A percentile compares a stretch with the other conserved stretches of the same genome.
Evolutionary conservation across 2,113 vertebrate species (phyloP).

Genomic region (Axis porcinus): DNA sequence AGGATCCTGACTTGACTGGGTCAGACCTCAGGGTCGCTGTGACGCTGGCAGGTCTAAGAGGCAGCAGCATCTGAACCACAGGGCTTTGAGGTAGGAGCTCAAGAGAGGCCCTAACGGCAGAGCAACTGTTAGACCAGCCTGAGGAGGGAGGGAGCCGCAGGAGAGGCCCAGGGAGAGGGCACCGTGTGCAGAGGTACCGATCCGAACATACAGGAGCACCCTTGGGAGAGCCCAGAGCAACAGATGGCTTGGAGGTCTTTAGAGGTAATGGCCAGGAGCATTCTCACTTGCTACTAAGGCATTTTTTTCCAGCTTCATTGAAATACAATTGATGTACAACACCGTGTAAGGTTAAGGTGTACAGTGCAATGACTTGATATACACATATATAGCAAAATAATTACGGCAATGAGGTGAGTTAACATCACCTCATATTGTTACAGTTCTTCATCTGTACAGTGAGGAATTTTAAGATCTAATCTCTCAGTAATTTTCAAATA

Average conservation of each 20-base stretch:
- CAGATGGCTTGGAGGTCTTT: background rate
- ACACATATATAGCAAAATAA: background rate
- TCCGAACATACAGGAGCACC: no score
- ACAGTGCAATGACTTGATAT: background rate
- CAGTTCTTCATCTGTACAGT: background rate
- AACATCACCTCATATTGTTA: background rate
- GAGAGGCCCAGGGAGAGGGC: background rate
- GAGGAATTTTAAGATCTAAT: background rate
- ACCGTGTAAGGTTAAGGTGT: background rate
- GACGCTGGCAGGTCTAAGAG: background rate
- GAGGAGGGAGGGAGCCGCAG: background rate
- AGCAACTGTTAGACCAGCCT: accelerated
- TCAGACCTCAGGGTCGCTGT: background rate
- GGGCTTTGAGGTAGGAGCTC: accelerated
- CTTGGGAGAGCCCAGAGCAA: background rate
- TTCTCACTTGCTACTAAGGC: background rate
- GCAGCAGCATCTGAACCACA: no score
- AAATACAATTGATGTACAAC: accelerated
- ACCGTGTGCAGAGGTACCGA: accelerated
- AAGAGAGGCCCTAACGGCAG: background rate
- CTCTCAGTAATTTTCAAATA: background rate
- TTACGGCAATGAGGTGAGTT: no score
- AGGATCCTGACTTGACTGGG: background rate
- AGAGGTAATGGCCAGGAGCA: background rate
- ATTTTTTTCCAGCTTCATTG: background rate